Base-by-base conservation (phyloP, 1,140 invertebrate species). In the Eueides isabella region DNA sequence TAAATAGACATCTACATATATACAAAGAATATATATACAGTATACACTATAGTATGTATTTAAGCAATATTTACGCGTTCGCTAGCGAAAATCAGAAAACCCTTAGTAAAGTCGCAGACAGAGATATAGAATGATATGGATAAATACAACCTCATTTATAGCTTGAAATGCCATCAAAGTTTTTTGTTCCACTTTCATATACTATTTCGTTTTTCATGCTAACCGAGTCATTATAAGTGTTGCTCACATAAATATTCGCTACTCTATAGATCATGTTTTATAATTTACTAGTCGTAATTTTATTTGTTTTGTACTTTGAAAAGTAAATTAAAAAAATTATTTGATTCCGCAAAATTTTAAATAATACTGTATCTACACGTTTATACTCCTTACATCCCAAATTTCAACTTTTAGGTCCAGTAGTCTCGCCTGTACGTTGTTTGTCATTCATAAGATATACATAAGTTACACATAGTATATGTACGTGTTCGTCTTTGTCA, bases 121-220 rank as follows among this genome's bases (percentile, higher is more conserved):
- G 48, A 23, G 48, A 55, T 63, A 63, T 63, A 63, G 61, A 29
- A 63, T 63, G 61, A 63, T 63, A 63, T 63, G 61, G 29, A 63
- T 63, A 63, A 63, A 30, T 63, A 31, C 29, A 63, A 63, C 28
- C 61, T 63, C 61, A 30, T 63, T 31, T 63, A 31, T 63, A 63
- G 61, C 61, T 63, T 63, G 29, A 63, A 63, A 63, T 63, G 61
- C 61, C 61, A 63, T 63, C 61, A 63, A 63, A 63, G 61, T 63
- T 63, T 63, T 63, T 63, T 63, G 28, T 63, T 63, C 61, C 29
- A 63, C 61, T 63, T 63, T 63, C 29, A 63, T 63, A 31, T 63
- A 63, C 28, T 63, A 63, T 63, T 63, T n/a, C 28, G 29, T 63
- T 12, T 26, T 26, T 55, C 3, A 63, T 63, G 7, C 19, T 63